Base-by-base conservation (phyloP, 2,113 vertebrate genomes). In the Capreolus pygargus region DNA sequence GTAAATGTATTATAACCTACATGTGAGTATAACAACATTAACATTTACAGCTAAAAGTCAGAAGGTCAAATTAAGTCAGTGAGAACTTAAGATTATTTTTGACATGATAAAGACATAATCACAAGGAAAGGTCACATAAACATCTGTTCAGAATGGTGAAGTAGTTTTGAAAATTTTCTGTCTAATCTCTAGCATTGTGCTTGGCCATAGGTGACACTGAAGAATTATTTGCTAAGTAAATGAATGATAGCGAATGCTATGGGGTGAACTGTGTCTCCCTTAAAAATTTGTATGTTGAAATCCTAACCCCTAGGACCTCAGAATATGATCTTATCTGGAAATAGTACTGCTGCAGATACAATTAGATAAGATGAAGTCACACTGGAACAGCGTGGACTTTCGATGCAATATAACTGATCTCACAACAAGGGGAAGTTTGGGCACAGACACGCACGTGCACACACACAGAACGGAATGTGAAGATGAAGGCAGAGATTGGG, bases 51-150 rank as follows among this genome's bases (percentile, higher is more conserved):
- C 14, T 91, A 60, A 95, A 95, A 88, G 47, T 60, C 45, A 92
- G 33, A 57, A 33, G 55, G 47, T 43, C 7, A 86, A 94, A 76
- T 30, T 89, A 58, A 55, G 23, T n/a, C 36, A 81, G 70, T 1
- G 82, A 91, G 30, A 94, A 88, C 55, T 55, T n/a, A 94, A 88
- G 57, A 84, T 84, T 84, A 50, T 33, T 97, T 74, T 76, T 91
- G 55, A 39, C 21, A 50, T 60, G 78, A 94, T 61, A 15, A 93
- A 76, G 60, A 70, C 45, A 81, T 50, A 94, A 85, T 89, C 45
- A 89, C 36, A 89, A 97, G 70, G 86, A 82, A 60, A 70, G 27
- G 27, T 27, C 82, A 79, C 1, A 83, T 28, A 88, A 96, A 85
- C 9, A 60, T 33, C 54, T 30, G 27, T 82, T 74, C 12, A 76